These are phyloP conservation scores for Mythimna impura DNA, from an alignment of 2,888 invertebrate genomes.

Conservation along the genomic window DNA sequence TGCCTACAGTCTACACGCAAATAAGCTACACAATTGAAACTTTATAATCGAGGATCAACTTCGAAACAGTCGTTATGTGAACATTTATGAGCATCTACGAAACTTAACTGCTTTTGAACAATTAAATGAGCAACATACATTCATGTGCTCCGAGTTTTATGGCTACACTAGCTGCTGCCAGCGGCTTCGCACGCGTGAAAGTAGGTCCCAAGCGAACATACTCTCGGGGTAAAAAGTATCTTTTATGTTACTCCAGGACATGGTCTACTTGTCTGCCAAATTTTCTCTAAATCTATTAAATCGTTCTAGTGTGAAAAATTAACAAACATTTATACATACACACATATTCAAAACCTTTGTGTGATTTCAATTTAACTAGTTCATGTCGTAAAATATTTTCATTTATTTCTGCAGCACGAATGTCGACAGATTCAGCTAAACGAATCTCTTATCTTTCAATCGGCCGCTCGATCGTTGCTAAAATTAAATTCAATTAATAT, in stretches of 20 bases:
- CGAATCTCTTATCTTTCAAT: slow-evolving; percentile 49
- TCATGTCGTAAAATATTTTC: not conserved
- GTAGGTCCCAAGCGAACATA: no score
- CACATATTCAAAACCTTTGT: not conserved
- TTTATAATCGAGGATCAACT: slow-evolving; percentile 63
- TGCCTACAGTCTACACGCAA: slow-evolving; percentile 52
- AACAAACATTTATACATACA: no score
- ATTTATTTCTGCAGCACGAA: slow-evolving; percentile 14
- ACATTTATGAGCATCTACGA: slow-evolving; percentile 62
- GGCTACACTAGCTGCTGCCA: slow-evolving; percentile 10
- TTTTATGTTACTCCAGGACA: no score
- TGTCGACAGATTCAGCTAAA: slow-evolving; percentile 29
- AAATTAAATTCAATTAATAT: slow-evolving; percentile 62
- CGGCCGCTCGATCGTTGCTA: slow-evolving; percentile 40
- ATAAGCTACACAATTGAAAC: slow-evolving; percentile 67
- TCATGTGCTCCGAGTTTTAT: slow-evolving; percentile 49
- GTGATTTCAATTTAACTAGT: slow-evolving; percentile 21
- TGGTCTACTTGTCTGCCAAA: no score
- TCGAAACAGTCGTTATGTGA: slow-evolving; percentile 55
- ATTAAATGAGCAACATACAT: slow-evolving; percentile 59
- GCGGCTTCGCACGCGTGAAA: no score
- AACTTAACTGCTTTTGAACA: slow-evolving; percentile 63
- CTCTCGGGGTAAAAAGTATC: no score
- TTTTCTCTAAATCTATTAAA: no score
- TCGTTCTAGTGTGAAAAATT: no score